Base-by-base conservation (phyloP, 2,797 vertebrate species). In the Taenioides sp. region DNA sequence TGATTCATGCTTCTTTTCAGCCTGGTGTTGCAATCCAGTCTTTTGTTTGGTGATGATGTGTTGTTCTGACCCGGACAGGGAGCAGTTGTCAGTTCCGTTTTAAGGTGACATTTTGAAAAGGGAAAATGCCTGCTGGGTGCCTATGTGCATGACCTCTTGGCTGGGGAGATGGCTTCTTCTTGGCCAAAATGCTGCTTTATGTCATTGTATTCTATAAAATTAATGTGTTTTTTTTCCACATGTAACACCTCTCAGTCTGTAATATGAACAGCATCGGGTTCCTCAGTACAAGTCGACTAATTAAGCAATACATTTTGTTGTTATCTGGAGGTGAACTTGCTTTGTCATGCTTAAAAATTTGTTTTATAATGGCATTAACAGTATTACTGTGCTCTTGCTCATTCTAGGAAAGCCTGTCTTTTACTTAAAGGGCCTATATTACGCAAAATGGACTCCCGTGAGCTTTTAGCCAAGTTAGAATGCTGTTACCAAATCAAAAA, bases 341-440 rank as follows among this genome's bases (percentile, higher is more conserved):
- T 73, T 81, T 84, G 55, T 85, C 81, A 72, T 90, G 93, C 93
- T 90, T 87, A 74, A 72, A 62, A 77, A 92, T 47, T 95, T 95
- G 91, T 88, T 95, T 94, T 94, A 91, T 95, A 81, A 95, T 94
- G 95, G 93, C 94, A 96, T 96, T 96, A 97, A 96, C 96, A 97
- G 96, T 98, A 96, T 99, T 99, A 96, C 95, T 95, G 94, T 94
- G 95, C 94, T 94, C 94, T 95, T 68, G 84, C 89, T 95, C 94
- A 95, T 87, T 95, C 94, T 96, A 95, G 94, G 89, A 91, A 94
- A 91, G 84, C 94, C 94, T 87, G 86, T 92, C 86, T 92, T 83
- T 90, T 88, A 90, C 89, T 91, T 88, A 91, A 47, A 47, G 14
- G 43, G 43, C 43, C 43, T 47, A 16, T 47, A 5, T 47, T 47